Evolutionary conservation across 2,113 vertebrate genomes (phyloP), one percentile per base, ranked within the genome.

Genomic region (Sciurus niger): DNA sequence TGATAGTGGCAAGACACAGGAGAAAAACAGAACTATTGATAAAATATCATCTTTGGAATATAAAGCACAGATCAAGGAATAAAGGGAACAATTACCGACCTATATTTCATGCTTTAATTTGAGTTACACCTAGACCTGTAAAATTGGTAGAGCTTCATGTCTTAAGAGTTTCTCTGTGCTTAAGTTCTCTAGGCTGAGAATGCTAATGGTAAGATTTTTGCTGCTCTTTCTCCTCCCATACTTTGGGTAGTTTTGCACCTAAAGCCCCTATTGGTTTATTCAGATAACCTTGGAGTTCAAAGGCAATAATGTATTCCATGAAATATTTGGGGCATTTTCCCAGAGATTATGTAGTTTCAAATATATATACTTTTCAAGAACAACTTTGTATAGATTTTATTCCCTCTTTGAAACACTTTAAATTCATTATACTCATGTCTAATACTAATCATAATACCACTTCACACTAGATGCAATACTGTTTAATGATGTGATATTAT

Each of bases 271-370:
- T 16, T 46, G 48, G 28, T 46, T 84, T 68, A 76, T 80, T 84
- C 67, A 89, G 85, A 89, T 85, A 82, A 91, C 6, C 32, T 92
- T 93, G 16, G 70, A 93, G 82, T 86, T 77, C 60, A 88, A 92
- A 96, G 51, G 24, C 13, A 76, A 82, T 18, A 70, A 58, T 32
- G 20, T 24, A 91, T 0, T 67, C 16, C 4, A 58, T 20, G 46
- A 93, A 94, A 93, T 37, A 40, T 58, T n/a, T 82, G 80, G 25
- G 63, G 51, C 18, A 11, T 46, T 80, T 96, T 93, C 17, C 60
- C 24, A 95, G 95, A 89, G 37, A 37, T 85, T 43, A 68, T 4
- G 4, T 1, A 76, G 28, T 65, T 94, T 94, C 74, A 83, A 85
- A 79, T 53, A 32, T 53, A 46, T 67, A 73, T 80, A 92, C 25